Percentiles rank a stretch among this genome's conserved stretches.
These are phyloP conservation scores for Nothobranchius furzeri DNA, from an alignment of 2,113 vertebrate genomes.

Conservation along the genomic window DNA sequence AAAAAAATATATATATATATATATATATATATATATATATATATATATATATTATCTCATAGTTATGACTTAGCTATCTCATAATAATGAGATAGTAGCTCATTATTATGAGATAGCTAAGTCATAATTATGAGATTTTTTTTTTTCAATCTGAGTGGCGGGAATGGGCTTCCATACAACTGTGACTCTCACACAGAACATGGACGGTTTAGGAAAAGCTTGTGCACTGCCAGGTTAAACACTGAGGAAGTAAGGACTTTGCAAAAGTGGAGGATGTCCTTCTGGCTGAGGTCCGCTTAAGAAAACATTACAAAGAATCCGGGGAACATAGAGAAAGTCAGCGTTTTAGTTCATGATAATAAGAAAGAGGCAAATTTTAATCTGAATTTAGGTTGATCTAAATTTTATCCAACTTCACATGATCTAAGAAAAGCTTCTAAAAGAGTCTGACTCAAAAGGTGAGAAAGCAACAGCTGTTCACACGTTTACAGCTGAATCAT, in stretches of 20 bases:
- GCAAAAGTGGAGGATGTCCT: slow-evolving; percentile 32
- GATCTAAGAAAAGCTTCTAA: neutral
- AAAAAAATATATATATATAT: too few species aligned
- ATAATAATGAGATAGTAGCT: too few species aligned
- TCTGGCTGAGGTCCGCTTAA: slow-evolving; percentile 20
- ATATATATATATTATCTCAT: too few species aligned
- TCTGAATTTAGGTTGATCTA: too few species aligned
- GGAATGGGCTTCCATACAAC: neutral
- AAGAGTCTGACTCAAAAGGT: slow-evolving; percentile 4
- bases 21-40: too few species aligned
- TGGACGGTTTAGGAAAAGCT: neutral
- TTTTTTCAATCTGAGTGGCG: too few species aligned
- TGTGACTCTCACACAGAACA: neutral
- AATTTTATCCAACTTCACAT: neutral
- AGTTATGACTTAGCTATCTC: too few species aligned
- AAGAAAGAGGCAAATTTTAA: neutral
- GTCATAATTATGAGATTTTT: too few species aligned
- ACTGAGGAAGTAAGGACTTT: slow-evolving; percentile 44
- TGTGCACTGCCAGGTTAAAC: slow-evolving; percentile 25
- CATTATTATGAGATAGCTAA: too few species aligned
- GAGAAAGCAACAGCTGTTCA: slow-evolving; percentile 31
- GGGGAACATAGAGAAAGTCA: slow-evolving; percentile 30
- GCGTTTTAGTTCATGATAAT: slow-evolving; percentile 37
- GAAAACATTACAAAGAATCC: slow-evolving; percentile 44
- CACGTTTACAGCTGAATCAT: slow-evolving; percentile 18